Evolutionary conservation across 2,888 invertebrate genomes (phyloP).

Genomic region (Plebejus argus): DNA sequence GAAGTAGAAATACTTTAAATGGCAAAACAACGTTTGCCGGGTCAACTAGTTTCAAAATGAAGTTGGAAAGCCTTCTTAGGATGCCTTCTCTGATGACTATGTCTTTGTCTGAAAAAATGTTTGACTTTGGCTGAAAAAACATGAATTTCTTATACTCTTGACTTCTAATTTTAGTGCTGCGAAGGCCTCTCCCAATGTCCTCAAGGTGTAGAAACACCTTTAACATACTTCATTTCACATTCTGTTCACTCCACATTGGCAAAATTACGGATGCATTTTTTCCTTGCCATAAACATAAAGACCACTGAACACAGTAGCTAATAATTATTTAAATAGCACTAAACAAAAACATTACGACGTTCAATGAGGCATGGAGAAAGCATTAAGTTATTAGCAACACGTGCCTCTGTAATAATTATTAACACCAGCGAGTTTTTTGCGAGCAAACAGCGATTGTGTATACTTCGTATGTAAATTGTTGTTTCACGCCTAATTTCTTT

Average conservation of each 20-base stretch:
- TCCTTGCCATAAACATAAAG: neutral
- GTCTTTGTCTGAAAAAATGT: no score
- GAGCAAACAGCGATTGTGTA: neutral
- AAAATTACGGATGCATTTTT: neutral
- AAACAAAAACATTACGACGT: neutral
- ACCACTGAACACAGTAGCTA: neutral
- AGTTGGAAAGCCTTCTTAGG: neutral
- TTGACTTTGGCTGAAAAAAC: no score
- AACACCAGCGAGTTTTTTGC: neutral
- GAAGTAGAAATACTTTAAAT: no score
- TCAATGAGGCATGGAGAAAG: neutral
- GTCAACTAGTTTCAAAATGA: no score
- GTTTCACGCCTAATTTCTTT: conserved; percentile 1
- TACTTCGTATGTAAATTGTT: neutral
- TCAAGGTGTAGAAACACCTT: no score
- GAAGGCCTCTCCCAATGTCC: no score
- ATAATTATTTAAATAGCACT: neutral
- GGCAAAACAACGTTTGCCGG: no score
- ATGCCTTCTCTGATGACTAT: no score
- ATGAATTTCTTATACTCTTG: no score
- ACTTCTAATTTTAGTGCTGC: no score
- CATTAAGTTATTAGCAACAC: conserved; percentile 20
- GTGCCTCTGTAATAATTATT: neutral
- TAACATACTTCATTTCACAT: neutral
- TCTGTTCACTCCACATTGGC: neutral